Conservation (phyloP, 2,797 vertebrate species). For the Mus spretus region DNA sequence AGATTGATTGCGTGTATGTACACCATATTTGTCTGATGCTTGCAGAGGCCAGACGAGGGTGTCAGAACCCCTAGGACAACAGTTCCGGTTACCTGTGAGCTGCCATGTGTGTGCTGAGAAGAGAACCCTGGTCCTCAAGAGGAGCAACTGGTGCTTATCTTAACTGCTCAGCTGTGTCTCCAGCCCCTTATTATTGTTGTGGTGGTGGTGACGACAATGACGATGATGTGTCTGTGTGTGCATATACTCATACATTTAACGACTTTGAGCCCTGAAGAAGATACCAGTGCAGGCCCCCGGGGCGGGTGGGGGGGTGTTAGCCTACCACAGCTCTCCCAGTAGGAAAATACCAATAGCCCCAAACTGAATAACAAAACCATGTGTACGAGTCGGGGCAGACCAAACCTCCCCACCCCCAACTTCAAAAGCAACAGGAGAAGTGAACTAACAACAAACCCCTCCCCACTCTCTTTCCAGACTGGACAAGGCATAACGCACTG, state of each 20-base stretch:
- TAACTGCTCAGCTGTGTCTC: not conserved
- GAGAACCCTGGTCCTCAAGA: not conserved
- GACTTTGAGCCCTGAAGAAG: not conserved
- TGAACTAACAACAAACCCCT: not conserved
- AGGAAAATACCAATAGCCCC: not conserved
- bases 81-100: not conserved
- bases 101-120: not conserved
- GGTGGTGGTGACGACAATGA: no score
- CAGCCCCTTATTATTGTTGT: not conserved
- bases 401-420: no score
- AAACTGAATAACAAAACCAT: not conserved
- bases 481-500: not conserved
- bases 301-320: no score
- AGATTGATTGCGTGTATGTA: not conserved
- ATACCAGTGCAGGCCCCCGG: not conserved
- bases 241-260: not conserved
- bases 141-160: not conserved
- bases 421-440: no score
- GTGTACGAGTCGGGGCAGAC: rapidly evolving
- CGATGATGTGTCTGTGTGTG: not conserved
- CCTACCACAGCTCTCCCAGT: not conserved
- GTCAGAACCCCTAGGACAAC: not conserved
- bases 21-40: not conserved
- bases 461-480: not conserved
- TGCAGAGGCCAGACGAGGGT: not conserved